These are phyloP conservation scores for Gallinago jamesoni DNA, from an alignment of 2,113 vertebrate species.

Conservation along the genomic window DNA sequence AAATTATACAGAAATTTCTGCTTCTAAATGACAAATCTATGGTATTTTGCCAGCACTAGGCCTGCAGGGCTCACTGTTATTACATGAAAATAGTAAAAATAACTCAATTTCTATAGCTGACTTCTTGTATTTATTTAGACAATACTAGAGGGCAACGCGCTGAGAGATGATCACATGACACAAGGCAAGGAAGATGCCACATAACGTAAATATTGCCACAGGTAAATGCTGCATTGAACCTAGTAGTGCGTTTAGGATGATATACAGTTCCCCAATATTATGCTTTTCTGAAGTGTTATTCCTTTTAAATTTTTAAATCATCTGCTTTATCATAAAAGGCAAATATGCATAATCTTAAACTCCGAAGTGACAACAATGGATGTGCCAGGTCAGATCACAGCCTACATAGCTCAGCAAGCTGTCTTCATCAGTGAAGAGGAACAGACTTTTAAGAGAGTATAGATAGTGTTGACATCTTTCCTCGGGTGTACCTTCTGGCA, in stretches of 20 bases:
- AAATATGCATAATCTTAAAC: not conserved
- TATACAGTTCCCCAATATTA: not conserved
- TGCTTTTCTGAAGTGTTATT: not conserved
- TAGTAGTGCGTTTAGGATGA: not conserved
- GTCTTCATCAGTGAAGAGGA: not conserved
- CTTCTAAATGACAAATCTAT: conserved; percentile 47
- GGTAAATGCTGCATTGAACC: not conserved
- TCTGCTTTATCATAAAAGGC: not conserved
- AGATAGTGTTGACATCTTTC: not conserved
- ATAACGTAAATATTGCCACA: not conserved
- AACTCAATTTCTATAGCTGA: conserved; percentile 49
- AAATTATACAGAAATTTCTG: conserved; percentile 42
- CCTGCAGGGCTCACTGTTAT: conserved; percentile 51
- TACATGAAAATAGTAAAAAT: conserved; percentile 65
- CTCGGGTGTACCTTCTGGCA: not conserved
- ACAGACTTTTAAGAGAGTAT: not conserved
- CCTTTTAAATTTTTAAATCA: not conserved
- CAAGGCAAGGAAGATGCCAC: not conserved
- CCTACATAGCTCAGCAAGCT: not conserved
- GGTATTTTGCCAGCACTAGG: conserved; percentile 40
- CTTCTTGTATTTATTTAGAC: conserved; percentile 46
- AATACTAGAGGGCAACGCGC: conserved; percentile 10
- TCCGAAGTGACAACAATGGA: not conserved
- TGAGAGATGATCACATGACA: not conserved
- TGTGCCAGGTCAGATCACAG: not conserved